Evolutionary conservation across 1,140 invertebrate species (phyloP), one percentile per base, ranked within the genome.

Genomic region (Diuraphis noxia): DNA sequence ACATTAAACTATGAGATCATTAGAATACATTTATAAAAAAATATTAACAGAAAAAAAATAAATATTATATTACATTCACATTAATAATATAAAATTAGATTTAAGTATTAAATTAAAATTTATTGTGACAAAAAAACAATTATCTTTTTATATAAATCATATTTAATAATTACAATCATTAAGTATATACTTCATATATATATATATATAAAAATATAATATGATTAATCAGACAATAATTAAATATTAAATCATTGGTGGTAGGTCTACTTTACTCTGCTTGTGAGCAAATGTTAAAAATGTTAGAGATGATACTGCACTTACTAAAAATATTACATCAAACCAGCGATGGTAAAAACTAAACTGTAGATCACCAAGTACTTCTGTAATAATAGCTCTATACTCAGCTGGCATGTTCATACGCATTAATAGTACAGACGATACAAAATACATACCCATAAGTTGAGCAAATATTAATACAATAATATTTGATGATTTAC

Each of bases 371-470:
- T 99, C 98, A 17, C 99, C 99, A 0, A 99, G 94, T 0, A 99
- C 99, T 95, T 99, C 97, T 0, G 99, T 99, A 92, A 99, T 99
- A 92, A 99, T 99, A 77, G 96, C 97, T 41, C 99, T 95, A 94
- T 99, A 99, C 94, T 99, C 98, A 1, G 97, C 95, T 17, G 99
- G 99, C 98, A 99, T 99, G 94, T 99, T 99, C 99, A 99, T 99
- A 85, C 99, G 95, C 96, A 99, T 99, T 49, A 99, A 94, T 30
- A 99, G 95, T 0, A 99, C 99, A 36, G 98, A 99, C 3, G 99
- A 99, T 43, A 99, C 98, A 95, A 99, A 99, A 94, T 99, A 99
- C 99, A 99, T 99, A 30, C 99, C 99, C 99, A 99, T 99, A 92
- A 99, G 98, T 95, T 99, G 98, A 34, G 99, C 99, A 34, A 99